A percentile compares a stretch with the other conserved stretches of the same genome.
Conservation (phyloP, 2,797 vertebrate species). For the Poecilia wingei region DNA sequence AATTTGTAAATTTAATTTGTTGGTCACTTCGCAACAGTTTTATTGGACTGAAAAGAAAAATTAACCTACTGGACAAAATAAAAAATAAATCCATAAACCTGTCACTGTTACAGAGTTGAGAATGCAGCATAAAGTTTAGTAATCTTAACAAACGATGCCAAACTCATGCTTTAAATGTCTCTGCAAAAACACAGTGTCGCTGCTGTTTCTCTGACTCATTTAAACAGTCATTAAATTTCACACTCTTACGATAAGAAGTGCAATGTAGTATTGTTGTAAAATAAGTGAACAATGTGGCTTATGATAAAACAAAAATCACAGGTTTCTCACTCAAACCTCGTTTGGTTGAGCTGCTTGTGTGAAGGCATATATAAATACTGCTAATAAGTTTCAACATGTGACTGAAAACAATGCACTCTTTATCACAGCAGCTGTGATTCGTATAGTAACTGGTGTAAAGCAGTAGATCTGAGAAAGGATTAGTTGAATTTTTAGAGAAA, state of each 20-base stretch:
- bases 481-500: neutral
- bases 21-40: too few relatives aligned
- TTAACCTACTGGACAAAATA: neutral
- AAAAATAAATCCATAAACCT: neutral
- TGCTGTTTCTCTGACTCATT: neutral
- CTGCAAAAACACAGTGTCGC: neutral
- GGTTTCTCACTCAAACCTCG: neutral
- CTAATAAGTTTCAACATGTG: neutral
- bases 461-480: neutral
- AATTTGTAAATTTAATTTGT: neutral
- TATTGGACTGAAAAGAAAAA: too few relatives aligned
- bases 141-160: neutral
- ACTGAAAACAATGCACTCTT: neutral
- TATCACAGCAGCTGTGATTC: neutral
- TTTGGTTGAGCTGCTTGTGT: neutral
- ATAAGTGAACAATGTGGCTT: neutral
- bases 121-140: neutral
- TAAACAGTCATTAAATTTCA: neutral
- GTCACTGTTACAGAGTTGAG: neutral
- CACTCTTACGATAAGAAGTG: neutral
- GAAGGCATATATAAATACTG: neutral
- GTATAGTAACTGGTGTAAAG: neutral
- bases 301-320: neutral
- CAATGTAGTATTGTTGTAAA: neutral
- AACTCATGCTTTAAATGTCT: neutral